phyloP scores from a whole-genome alignment of 2,113 vertebrate genomes.

The Erpornis zantholeuca region DNA sequence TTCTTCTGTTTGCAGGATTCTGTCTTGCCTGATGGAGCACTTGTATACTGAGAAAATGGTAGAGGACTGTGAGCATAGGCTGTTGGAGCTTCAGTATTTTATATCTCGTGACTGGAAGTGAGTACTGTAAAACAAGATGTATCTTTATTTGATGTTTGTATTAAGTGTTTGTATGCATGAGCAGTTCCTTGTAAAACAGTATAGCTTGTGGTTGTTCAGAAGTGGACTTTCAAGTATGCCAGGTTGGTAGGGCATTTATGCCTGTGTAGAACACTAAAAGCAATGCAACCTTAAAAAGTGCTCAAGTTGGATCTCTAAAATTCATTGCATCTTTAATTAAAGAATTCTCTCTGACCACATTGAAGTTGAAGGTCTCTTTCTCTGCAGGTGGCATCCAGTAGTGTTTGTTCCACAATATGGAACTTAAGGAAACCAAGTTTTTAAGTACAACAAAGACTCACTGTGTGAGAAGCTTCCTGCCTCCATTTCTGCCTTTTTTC shows the following conservation, averaged over 20 bases:
- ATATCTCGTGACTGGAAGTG: conserved; percentile 98
- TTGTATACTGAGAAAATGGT: conserved; percentile 99
- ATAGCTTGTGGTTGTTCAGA: background rate
- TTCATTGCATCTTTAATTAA: background rate
- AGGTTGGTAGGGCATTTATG: background rate
- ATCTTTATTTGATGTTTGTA: background rate
- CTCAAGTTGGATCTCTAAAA: background rate
- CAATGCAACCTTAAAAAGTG: background rate
- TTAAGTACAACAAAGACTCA: background rate
- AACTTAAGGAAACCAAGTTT: background rate
- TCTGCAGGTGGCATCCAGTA: background rate
- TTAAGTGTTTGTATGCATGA: background rate
- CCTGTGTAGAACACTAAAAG: background rate
- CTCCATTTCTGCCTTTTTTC: background rate
- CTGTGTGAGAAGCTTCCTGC: background rate
- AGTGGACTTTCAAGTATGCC: background rate
- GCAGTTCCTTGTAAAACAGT: background rate
- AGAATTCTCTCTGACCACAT: background rate
- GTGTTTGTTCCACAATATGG: background rate
- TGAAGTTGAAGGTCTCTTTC: background rate
- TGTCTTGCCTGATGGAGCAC: conserved; percentile 96
- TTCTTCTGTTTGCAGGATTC: conserved; percentile 79
- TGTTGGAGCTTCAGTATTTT: conserved; percentile 96
- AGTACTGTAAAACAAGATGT: conserved; percentile 38
- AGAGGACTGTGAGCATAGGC: conserved; percentile 90